Conservation (phyloP, 1,140 invertebrate species). For the Leguminivora glycinivorella region DNA sequence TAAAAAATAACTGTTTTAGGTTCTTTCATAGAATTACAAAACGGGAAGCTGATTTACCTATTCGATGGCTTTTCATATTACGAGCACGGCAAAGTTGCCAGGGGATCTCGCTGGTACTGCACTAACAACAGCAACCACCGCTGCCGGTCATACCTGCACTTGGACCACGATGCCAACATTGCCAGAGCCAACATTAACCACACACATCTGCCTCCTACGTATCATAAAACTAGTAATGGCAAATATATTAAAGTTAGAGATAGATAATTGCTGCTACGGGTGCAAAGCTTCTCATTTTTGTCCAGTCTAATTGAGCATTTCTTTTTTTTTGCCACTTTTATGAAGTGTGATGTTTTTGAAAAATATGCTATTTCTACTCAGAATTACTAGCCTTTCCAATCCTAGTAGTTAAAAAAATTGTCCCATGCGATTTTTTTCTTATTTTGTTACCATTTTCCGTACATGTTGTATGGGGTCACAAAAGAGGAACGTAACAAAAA, state of each 20-base stretch:
- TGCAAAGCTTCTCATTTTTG: too few relatives aligned
- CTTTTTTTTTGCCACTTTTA: too few relatives aligned
- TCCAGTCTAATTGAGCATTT: too few relatives aligned
- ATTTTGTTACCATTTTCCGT: too few relatives aligned
- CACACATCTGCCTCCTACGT: slow-evolving; percentile 30
- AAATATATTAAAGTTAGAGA: slow-evolving; percentile 37
- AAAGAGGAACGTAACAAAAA: too few relatives aligned
- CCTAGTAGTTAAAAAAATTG: too few relatives aligned
- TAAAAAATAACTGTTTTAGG: background rate
- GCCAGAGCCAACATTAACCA: slow-evolving; percentile 33
- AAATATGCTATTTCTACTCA: too few relatives aligned
- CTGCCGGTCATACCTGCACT: slow-evolving; percentile 43
- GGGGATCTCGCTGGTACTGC: slow-evolving; percentile 40
- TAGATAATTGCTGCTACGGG: slow-evolving; percentile 34
- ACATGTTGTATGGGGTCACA: too few relatives aligned
- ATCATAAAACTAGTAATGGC: slow-evolving; percentile 32
- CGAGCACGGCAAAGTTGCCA: slow-evolving; percentile 32
- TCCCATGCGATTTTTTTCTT: too few relatives aligned
- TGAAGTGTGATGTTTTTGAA: too few relatives aligned
- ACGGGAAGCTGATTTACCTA: slow-evolving; percentile 33
- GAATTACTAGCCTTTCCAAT: too few relatives aligned
- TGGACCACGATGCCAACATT: slow-evolving; percentile 36
- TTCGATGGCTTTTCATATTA: slow-evolving; percentile 42
- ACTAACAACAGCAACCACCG: slow-evolving; percentile 35
- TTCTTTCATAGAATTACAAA: slow-evolving; percentile 34